phyloP scores from a whole-genome alignment of 2,113 vertebrate species.

The Miniopterus natalensis region DNA sequence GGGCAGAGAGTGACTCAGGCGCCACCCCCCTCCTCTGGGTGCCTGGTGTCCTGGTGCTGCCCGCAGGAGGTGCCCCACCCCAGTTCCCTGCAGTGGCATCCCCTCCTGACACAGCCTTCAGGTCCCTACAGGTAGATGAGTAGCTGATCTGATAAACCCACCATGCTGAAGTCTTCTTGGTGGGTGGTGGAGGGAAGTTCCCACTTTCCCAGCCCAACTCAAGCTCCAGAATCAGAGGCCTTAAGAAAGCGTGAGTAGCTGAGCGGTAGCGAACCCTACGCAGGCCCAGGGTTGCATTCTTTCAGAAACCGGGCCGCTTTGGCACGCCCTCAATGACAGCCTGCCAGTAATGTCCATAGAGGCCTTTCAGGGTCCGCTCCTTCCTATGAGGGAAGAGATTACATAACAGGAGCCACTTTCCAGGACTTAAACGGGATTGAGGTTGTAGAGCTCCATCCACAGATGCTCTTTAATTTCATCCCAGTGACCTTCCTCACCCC shows the following conservation, averaged over 20 bases:
- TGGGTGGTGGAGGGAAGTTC: no score
- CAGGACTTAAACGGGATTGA: background rate
- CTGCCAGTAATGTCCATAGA: background rate
- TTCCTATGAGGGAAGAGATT: background rate
- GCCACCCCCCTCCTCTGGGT: background rate
- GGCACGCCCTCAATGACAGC: background rate
- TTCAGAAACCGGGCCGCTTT: background rate
- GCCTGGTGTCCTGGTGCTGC: background rate
- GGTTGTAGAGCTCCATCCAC: background rate
- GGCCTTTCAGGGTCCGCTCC: background rate
- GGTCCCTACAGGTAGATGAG: background rate
- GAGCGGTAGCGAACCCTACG: background rate
- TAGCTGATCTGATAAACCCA: background rate
- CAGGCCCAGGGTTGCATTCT: background rate
- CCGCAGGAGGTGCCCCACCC: background rate
- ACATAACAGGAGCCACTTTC: background rate
- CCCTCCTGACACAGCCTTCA: background rate
- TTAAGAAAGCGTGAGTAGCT: background rate
- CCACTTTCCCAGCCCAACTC: background rate
- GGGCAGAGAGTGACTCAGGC: background rate
- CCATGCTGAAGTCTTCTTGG: background rate
- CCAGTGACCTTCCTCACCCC: background rate
- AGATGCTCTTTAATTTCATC: background rate
- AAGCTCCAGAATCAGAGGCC: background rate
- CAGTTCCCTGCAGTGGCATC: rapidly evolving